Percentiles rank a stretch among this genome's conserved stretches.
phyloP scores from a whole-genome alignment of 2,113 vertebrate genomes.

The Rhynchomys soricoides region DNA sequence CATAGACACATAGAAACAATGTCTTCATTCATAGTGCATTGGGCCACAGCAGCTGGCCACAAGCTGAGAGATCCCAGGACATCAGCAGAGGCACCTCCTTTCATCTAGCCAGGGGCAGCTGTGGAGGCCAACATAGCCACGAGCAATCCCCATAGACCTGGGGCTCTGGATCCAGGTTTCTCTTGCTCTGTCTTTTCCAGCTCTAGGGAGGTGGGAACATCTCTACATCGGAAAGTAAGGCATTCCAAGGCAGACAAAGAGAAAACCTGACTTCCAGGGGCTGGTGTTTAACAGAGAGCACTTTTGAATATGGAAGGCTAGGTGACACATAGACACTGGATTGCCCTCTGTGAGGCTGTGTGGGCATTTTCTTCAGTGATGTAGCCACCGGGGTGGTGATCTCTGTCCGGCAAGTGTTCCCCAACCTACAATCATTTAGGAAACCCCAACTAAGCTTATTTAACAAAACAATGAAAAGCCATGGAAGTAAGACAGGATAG shows the following conservation, averaged over 20 bases:
- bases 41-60: background rate
- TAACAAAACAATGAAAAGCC: background rate
- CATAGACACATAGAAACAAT: background rate
- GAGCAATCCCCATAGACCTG: fast-evolving
- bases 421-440: background rate
- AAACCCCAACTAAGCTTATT: background rate
- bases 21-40: fast-evolving
- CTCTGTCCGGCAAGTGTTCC: background rate
- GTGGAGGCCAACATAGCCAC: fast-evolving
- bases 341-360: fast-evolving
- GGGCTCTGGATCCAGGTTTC: fast-evolving
- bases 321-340: fast-evolving
- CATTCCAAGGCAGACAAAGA: background rate
- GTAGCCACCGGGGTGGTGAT: background rate
- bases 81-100: fast-evolving
- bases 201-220: fast-evolving
- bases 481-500: background rate
- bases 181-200: background rate
- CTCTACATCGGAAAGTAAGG: background rate
- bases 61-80: background rate
- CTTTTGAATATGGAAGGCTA: background rate
- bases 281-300: background rate
- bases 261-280: background rate
- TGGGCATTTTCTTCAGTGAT: background rate
- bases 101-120: background rate